phyloP scores from a whole-genome alignment of 2,888 invertebrate species.

The Cheilosia vernalis region DNA sequence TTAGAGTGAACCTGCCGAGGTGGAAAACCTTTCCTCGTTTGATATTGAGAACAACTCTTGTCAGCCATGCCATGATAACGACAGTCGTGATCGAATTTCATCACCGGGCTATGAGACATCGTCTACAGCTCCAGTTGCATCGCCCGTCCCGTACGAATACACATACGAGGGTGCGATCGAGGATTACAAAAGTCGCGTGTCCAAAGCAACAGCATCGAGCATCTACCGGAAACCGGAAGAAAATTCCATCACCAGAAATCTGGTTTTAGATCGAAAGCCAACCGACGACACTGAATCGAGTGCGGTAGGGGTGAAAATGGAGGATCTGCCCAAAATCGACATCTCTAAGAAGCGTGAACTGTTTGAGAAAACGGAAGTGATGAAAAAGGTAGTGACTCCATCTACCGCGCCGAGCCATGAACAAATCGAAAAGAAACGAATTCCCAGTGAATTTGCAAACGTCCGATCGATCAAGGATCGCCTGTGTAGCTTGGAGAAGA shows the following conservation, averaged over 20 bases:
- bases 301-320: slow-evolving; percentile 79
- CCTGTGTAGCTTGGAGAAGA: slow-evolving; percentile 88
- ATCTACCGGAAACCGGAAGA: slow-evolving; percentile 58
- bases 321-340: slow-evolving; percentile 90
- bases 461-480: slow-evolving; percentile 90
- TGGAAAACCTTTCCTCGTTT: slow-evolving; percentile 80
- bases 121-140: slow-evolving; percentile 87
- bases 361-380: slow-evolving; percentile 87
- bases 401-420: slow-evolving; percentile 70
- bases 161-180: slow-evolving; percentile 95
- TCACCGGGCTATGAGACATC: slow-evolving; percentile 87
- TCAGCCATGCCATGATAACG: slow-evolving; percentile 76
- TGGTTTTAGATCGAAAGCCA: slow-evolving; percentile 41
- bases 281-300: slow-evolving; percentile 28
- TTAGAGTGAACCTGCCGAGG: slow-evolving; percentile 87
- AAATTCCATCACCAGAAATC: slow-evolving; percentile 17
- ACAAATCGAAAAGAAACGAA: slow-evolving; percentile 65
- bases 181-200: slow-evolving; percentile 91
- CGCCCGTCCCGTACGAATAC: slow-evolving; percentile 90
- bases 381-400: slow-evolving; percentile 32
- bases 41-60: slow-evolving; percentile 78
- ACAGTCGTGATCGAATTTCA: slow-evolving; percentile 81
- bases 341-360: slow-evolving; percentile 92
- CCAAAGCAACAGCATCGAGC: slow-evolving; percentile 83
- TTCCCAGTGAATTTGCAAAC: slow-evolving; percentile 85